A percentile compares a stretch with the other conserved stretches of the same genome.
Conservation (phyloP, 2,797 vertebrate genomes). For the Sebastes cheni region DNA sequence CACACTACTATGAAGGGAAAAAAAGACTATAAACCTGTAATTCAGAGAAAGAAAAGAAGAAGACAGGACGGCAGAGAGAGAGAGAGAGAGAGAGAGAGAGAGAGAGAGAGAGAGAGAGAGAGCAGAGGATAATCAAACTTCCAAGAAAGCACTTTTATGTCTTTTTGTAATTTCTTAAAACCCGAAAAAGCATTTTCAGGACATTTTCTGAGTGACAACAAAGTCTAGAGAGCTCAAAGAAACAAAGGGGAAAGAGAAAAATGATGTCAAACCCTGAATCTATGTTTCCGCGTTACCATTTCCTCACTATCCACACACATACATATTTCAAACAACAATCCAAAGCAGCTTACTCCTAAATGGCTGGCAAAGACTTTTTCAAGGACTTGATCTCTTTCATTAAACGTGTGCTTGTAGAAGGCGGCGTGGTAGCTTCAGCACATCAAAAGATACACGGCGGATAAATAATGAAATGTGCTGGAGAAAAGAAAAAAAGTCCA, state of each 20-base stretch:
- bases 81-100: not conserved
- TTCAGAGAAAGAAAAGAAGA: not conserved
- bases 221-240: not conserved
- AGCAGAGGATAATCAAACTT: not conserved
- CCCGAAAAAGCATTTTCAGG: not conserved
- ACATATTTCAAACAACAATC: slow-evolving; percentile 8
- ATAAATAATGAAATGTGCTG: slow-evolving; percentile 30
- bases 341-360: slow-evolving; percentile 5
- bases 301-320: not conserved
- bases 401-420: not conserved
- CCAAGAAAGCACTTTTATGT: not conserved
- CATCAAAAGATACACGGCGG: not conserved
- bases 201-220: not conserved
- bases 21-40: not conserved
- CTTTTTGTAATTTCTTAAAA: not conserved
- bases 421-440: not conserved
- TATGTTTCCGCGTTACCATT: not conserved
- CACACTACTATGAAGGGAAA: not conserved
- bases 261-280: not conserved
- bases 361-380: not conserved
- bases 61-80: not conserved
- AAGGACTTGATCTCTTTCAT: slow-evolving; percentile 5
- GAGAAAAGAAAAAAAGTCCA: not conserved
- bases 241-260: not conserved
- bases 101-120: not conserved